These are phyloP conservation scores for Suillia variegata DNA, from an alignment of 2,888 invertebrate species.

Conservation along the genomic window DNA sequence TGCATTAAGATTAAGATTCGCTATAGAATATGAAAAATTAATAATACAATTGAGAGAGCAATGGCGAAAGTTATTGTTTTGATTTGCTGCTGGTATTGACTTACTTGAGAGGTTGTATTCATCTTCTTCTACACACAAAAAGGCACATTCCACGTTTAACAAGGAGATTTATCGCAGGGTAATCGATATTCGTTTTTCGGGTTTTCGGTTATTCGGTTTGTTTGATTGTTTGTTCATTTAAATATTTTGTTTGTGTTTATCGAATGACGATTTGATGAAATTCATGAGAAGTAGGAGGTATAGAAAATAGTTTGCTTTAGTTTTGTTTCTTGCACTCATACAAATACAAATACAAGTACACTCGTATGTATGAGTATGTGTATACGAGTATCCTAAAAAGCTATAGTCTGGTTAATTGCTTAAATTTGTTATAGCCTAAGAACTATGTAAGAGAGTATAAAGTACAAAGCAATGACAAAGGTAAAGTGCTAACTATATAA, in stretches of 20 bases:
- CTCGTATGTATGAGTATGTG: neutral
- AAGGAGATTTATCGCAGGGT: too few species aligned
- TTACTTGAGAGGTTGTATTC: constrained; percentile 71
- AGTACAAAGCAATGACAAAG: too few species aligned
- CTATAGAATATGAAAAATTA: neutral
- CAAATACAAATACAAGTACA: neutral
- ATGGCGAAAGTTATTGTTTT: too few species aligned
- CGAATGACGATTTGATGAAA: constrained; percentile 20
- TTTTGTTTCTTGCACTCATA: neutral
- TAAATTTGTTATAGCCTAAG: too few species aligned
- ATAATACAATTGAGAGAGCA: neutral
- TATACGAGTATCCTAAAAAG: too few species aligned
- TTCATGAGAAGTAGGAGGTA: neutral
- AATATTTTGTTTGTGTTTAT: constrained; percentile 27
- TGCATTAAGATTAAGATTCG: constrained; percentile 3
- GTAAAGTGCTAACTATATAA: too few species aligned
- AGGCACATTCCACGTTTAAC: constrained; percentile 40
- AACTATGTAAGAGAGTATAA: too few species aligned
- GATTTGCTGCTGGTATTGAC: constrained; percentile 52
- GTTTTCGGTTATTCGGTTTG: too few species aligned
- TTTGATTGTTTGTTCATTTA: too few species aligned
- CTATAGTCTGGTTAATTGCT: too few species aligned
- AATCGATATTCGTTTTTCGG: too few species aligned
- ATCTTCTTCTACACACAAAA: constrained; percentile 64
- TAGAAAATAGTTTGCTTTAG: constrained; percentile 4